phyloP scores from a whole-genome alignment of 2,888 invertebrate species.

The Cryptocheilus praepositus region DNA sequence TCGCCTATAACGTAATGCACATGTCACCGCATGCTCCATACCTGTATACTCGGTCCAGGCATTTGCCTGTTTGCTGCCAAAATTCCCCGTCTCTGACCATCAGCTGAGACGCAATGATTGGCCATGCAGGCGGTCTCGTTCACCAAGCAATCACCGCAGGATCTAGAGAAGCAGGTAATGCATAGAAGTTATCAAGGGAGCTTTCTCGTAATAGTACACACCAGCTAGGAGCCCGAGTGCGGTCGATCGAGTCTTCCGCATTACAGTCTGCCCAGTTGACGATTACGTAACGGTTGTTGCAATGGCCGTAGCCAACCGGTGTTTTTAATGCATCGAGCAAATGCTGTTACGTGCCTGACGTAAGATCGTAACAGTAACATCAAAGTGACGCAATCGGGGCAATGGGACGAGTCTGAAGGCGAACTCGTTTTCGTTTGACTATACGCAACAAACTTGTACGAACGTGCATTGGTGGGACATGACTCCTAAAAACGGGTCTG shows the following conservation, averaged over 20 bases:
- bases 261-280: constrained; percentile 27
- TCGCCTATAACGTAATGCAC: too few species aligned
- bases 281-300: constrained; percentile 42
- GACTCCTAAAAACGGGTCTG: too few species aligned
- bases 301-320: constrained; percentile 8
- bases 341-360: constrained; percentile 42
- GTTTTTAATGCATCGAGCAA: constrained; percentile 13
- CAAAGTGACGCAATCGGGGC: neutral
- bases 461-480: neutral
- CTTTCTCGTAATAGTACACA: neutral
- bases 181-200: constrained; percentile 7
- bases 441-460: neutral
- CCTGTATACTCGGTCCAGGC: constrained; percentile 82
- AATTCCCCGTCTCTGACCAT: constrained; percentile 80
- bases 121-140: constrained; percentile 79
- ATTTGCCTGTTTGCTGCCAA: constrained; percentile 82
- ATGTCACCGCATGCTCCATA: constrained; percentile 46
- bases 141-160: constrained; percentile 81
- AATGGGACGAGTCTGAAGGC: neutral
- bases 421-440: neutral
- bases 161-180: constrained; percentile 70
- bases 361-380: constrained; percentile 24
- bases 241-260: constrained; percentile 36
- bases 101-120: constrained; percentile 81
- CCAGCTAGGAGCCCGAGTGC: neutral